phyloP scores from a whole-genome alignment of 2,113 vertebrate species.

The Paedocypris sp. region DNA sequence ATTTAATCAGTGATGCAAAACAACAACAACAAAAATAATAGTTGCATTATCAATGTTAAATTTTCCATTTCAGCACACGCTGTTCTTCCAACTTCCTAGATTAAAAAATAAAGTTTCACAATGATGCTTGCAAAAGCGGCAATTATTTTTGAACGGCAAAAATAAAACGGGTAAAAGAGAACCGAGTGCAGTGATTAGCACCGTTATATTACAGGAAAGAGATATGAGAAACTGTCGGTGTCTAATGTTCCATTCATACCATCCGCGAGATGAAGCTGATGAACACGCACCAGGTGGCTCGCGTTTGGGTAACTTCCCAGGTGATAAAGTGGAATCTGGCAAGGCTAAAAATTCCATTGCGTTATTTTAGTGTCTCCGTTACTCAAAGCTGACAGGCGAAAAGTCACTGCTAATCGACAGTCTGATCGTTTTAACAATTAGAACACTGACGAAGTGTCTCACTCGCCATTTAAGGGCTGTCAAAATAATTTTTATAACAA shows the following conservation, averaged over 20 bases:
- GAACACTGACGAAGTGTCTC: neutral
- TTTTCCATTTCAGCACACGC: too few species aligned
- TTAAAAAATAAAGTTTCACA: too few species aligned
- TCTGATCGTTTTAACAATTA: conserved; percentile 6
- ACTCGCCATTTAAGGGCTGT: neutral
- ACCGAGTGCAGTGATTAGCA: neutral
- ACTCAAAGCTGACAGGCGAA: conserved; percentile 4
- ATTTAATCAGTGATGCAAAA: too few species aligned
- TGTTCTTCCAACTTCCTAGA: too few species aligned
- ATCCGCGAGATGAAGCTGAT: neutral
- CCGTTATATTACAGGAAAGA: neutral
- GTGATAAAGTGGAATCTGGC: conserved; percentile 11
- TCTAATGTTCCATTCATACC: conserved; percentile 2
- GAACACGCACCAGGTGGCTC: conserved; percentile 14
- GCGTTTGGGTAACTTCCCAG: conserved; percentile 5
- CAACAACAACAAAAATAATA: too few species aligned
- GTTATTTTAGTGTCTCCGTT: conserved; percentile 12
- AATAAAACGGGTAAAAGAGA: neutral
- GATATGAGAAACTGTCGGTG: neutral
- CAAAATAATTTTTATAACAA: too few species aligned
- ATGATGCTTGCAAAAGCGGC: too few species aligned
- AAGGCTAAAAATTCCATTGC: neutral
- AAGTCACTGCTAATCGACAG: conserved; percentile 1
- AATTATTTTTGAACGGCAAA: too few species aligned
- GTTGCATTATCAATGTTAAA: too few species aligned